These are phyloP conservation scores for Leucoma salicis DNA, from an alignment of 2,888 invertebrate genomes.

Conservation along the genomic window DNA sequence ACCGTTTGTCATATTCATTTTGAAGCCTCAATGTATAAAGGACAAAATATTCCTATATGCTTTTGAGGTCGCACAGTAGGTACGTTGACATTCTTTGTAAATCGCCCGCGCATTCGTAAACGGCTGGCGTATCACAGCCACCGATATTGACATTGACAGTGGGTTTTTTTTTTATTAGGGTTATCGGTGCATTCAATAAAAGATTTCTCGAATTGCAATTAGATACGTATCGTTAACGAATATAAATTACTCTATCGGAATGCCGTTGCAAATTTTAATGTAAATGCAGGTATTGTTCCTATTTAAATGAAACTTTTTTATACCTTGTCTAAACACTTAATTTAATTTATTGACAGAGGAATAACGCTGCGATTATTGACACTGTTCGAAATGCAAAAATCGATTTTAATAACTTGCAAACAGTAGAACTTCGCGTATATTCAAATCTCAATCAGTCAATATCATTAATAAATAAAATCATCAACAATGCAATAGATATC, in stretches of 20 bases:
- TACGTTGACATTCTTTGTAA: constrained; percentile 38
- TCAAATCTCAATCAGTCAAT: too few relatives aligned
- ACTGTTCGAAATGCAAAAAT: too few relatives aligned
- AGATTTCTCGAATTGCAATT: constrained; percentile 4
- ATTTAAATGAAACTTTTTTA: too few relatives aligned
- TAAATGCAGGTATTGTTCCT: too few relatives aligned
- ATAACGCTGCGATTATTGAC: too few relatives aligned
- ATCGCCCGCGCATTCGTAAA: constrained; percentile 30
- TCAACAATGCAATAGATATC: too few relatives aligned
- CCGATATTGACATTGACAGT: constrained; percentile 48
- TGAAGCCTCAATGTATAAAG: constrained; percentile 16
- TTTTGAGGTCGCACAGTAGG: constrained; percentile 17
- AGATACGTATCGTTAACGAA: background rate
- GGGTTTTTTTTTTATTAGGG: constrained; percentile 28
- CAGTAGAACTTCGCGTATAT: too few relatives aligned
- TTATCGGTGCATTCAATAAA: constrained; percentile 20
- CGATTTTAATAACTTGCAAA: too few relatives aligned
- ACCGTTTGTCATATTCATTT: constrained; percentile 5
- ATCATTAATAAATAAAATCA: too few relatives aligned
- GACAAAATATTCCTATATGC: constrained; percentile 19
- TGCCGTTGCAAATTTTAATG: too few relatives aligned
- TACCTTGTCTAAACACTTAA: too few relatives aligned
- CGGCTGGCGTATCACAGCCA: constrained; percentile 23
- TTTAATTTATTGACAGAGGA: too few relatives aligned
- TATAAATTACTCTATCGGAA: background rate